Conservation (phyloP, 2,888 invertebrate genomes). For the Leptopilina drosophilae region DNA sequence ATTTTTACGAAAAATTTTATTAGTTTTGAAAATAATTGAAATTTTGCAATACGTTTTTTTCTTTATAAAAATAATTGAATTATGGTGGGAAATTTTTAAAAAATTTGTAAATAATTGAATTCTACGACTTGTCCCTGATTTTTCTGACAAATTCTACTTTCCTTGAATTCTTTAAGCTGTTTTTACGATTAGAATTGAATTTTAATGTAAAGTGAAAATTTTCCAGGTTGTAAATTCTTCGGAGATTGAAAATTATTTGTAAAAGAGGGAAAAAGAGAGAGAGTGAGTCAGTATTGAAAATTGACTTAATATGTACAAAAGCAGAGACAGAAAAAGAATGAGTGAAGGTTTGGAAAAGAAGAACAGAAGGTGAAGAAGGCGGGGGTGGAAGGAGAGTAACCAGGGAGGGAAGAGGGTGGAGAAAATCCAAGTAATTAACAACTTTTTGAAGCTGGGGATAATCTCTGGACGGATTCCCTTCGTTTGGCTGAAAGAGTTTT, state of each 20-base stretch:
- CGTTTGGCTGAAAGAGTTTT: conserved; percentile 76
- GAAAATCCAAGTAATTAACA: conserved; percentile 77
- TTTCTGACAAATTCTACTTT: too few relatives aligned
- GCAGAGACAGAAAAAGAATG: conserved; percentile 15
- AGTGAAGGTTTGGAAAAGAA: conserved; percentile 28
- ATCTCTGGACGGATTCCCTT: conserved; percentile 77
- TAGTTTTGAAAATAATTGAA: too few relatives aligned
- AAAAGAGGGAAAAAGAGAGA: conserved; percentile 44
- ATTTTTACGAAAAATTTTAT: too few relatives aligned
- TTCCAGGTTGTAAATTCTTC: neutral
- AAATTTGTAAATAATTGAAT: too few relatives aligned
- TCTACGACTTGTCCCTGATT: too few relatives aligned
- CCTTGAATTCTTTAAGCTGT: too few relatives aligned
- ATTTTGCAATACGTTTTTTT: too few relatives aligned
- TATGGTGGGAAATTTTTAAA: too few relatives aligned
- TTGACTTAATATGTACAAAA: conserved; percentile 64
- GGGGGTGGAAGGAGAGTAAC: conserved; percentile 46
- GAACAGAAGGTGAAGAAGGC: conserved; percentile 50
- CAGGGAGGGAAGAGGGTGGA: conserved; percentile 58
- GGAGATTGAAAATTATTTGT: conserved; percentile 54
- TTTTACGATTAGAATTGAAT: too few relatives aligned
- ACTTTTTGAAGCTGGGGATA: conserved; percentile 77
- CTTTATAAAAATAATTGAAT: too few relatives aligned
- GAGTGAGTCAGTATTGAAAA: conserved; percentile 62
- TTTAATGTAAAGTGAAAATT: too few relatives aligned